These are phyloP conservation scores for Triplophysa bombifrons DNA, from an alignment of 2,797 vertebrate species.

Conservation along the genomic window DNA sequence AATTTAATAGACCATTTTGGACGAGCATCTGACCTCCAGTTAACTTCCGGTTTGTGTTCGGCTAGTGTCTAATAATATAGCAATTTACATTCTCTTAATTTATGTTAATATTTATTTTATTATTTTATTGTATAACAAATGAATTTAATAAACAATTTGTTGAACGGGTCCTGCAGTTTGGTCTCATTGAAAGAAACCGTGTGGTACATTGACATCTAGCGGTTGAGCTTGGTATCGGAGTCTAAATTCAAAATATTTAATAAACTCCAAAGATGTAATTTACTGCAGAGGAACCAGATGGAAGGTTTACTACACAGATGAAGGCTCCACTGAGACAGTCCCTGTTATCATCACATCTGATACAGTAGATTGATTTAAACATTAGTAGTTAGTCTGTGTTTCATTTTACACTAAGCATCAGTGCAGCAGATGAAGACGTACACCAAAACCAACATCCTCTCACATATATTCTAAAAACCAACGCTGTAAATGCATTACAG, in stretches of 20 bases:
- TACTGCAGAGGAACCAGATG: conserved; percentile 13
- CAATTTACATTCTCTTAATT: too few relatives aligned
- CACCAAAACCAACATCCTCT: too few relatives aligned
- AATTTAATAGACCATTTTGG: too few relatives aligned
- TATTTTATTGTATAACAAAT: too few relatives aligned
- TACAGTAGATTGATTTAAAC: background rate
- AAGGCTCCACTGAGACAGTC: background rate
- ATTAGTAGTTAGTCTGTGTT: background rate
- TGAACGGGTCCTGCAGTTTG: too few relatives aligned
- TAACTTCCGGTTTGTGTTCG: too few relatives aligned
- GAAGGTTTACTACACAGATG: background rate
- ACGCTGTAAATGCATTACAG: background rate
- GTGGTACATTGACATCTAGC: background rate
- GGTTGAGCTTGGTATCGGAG: too few relatives aligned
- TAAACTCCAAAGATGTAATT: conserved; percentile 33
- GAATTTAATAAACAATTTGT: too few relatives aligned
- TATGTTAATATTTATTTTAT: too few relatives aligned
- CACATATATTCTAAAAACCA: background rate
- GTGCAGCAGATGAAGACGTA: background rate
- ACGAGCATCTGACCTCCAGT: too few relatives aligned
- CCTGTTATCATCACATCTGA: conserved; percentile 22
- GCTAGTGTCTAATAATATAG: too few relatives aligned
- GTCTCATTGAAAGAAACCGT: too few relatives aligned
- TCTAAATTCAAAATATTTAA: background rate
- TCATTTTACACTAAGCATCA: background rate